Percentiles rank a stretch among this genome's conserved stretches.
Evolutionary conservation across 2,797 vertebrate species (phyloP).

Genomic region (Lepilemur ruficaudatus): DNA sequence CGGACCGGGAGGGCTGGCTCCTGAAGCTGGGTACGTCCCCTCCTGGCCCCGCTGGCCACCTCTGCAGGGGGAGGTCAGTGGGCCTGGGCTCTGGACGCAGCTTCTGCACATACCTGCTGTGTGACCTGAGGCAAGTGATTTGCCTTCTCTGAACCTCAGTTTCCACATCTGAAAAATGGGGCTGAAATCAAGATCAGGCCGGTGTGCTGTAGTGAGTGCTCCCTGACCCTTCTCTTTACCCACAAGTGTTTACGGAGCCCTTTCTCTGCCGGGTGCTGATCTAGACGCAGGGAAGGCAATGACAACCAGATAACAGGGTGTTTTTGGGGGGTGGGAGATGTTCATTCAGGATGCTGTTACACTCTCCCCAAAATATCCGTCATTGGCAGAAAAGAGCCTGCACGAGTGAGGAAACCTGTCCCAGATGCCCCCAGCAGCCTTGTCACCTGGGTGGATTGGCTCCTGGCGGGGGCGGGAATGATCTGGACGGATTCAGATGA

Average conservation of each 20-base stretch:
- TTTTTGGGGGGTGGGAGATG: fast-evolving
- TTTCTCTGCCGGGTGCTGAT: background rate
- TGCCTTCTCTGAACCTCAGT: background rate
- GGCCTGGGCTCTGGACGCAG: background rate
- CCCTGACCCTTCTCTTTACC: background rate
- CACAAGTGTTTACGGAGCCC: background rate
- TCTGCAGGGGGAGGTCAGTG: background rate
- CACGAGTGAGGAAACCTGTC: background rate
- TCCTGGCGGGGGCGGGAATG: background rate
- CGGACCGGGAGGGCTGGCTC: slow-evolving; percentile 96
- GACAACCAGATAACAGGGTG: background rate
- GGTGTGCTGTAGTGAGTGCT: background rate
- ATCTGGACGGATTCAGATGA: no score
- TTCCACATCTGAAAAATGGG: background rate
- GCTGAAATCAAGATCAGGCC: background rate
- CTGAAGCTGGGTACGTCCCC: slow-evolving; percentile 92
- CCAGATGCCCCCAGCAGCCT: background rate
- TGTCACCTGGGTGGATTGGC: no score
- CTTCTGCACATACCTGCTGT: background rate
- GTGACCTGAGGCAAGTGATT: background rate
- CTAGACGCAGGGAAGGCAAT: background rate
- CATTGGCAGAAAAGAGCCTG: background rate
- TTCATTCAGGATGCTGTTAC: background rate
- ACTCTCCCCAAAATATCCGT: background rate
- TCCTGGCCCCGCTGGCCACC: background rate